Conservation (phyloP, 2,113 vertebrate genomes). For the Herpetotheres cachinnans region DNA sequence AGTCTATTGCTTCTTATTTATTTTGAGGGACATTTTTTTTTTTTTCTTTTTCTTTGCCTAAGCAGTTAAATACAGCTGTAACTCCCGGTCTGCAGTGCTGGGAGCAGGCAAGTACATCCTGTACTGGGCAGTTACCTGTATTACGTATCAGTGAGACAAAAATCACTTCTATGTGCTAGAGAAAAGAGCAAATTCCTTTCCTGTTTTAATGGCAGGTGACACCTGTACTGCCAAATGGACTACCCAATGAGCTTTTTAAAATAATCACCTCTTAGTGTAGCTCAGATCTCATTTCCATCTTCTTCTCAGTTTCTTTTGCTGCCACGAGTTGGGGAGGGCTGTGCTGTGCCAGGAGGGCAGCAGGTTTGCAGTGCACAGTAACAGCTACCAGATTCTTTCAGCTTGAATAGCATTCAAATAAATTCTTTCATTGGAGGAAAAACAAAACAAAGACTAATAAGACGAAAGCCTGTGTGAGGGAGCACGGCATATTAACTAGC, state of each 20-base stretch:
- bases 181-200: neutral
- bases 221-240: neutral
- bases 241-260: neutral
- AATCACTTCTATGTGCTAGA: neutral
- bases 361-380: neutral
- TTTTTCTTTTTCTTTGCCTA: neutral
- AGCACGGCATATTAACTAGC: neutral
- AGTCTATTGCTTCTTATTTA: neutral
- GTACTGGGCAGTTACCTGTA: neutral
- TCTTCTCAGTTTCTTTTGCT: neutral
- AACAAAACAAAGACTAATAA: neutral
- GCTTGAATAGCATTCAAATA: constrained; percentile 4
- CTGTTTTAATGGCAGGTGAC: neutral
- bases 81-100: neutral
- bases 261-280: neutral
- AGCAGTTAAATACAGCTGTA: neutral
- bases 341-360: neutral
- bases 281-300: neutral
- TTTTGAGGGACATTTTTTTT: neutral
- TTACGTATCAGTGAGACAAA: neutral
- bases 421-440: neutral
- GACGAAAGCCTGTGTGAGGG: neutral
- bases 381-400: neutral
- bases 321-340: neutral
- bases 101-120: neutral